Evolutionary conservation across 2,797 vertebrate genomes (phyloP).

Genomic region (Myripristis murdjan): DNA sequence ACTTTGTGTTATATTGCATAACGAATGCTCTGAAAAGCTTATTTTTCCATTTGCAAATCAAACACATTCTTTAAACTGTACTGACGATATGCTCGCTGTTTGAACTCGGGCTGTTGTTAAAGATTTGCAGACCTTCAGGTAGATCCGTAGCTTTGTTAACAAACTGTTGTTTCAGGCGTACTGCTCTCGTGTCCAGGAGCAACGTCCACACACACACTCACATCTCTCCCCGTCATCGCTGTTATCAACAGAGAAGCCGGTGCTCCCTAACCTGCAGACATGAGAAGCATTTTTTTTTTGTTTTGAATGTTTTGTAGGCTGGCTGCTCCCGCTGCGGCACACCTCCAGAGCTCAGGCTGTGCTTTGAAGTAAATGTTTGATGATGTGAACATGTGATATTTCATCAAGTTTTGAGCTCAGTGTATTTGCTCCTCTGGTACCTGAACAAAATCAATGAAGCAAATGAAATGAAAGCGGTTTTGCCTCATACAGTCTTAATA

Average conservation of each 20-base stretch:
- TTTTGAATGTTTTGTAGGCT: conserved; percentile 10
- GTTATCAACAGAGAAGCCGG: conserved; percentile 11
- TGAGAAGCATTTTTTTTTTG: conserved; percentile 49
- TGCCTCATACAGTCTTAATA: neutral
- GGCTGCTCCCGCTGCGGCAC: conserved; percentile 25
- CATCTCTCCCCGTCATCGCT: conserved; percentile 35
- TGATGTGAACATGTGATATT: conserved; percentile 40
- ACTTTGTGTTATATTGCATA: neutral
- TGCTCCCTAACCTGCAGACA: conserved; percentile 33
- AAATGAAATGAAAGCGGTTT: conserved; percentile 21
- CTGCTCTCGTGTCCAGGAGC: conserved; percentile 9
- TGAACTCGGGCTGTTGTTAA: conserved; percentile 17
- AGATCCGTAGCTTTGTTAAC: conserved; percentile 7
- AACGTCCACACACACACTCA: conserved; percentile 13
- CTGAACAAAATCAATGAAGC: conserved; percentile 10
- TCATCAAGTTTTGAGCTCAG: conserved; percentile 28
- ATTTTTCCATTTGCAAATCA: neutral
- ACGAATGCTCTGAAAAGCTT: neutral
- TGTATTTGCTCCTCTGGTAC: conserved; percentile 38
- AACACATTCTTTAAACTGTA: neutral
- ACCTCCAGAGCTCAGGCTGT: conserved; percentile 42
- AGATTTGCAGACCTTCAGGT: conserved; percentile 19
- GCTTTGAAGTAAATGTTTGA: conserved; percentile 63
- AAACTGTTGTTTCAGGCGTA: conserved; percentile 6
- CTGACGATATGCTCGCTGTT: neutral